phyloP scores from a whole-genome alignment of 2,113 vertebrate species.

The Ochotona princeps region DNA sequence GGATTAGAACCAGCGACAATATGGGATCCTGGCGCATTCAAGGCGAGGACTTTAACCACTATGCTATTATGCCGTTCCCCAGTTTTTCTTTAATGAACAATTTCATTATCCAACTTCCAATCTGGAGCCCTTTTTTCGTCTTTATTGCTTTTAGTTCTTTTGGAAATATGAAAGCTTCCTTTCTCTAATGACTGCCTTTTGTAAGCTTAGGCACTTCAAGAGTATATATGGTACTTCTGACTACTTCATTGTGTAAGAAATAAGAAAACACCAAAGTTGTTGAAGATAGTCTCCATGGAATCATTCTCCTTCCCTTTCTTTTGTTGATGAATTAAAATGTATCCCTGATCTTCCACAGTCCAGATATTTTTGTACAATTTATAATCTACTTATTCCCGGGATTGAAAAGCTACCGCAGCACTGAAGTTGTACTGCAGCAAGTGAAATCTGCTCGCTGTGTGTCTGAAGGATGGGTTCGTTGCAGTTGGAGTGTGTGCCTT shows the following conservation, averaged over 20 bases:
- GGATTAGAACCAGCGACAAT: no score
- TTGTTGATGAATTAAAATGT: neutral
- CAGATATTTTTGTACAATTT: neutral
- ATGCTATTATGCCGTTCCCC: no score
- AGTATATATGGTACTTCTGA: slow-evolving; percentile 31
- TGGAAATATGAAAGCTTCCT: neutral
- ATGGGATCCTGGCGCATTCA: no score
- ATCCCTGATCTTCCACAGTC: neutral
- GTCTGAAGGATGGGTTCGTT: neutral
- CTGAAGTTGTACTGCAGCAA: neutral
- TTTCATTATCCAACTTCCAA: slow-evolving; percentile 6
- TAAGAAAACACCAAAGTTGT: neutral
- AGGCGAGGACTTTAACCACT: no score
- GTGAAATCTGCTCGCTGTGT: neutral
- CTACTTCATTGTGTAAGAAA: neutral
- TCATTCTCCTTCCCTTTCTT: slow-evolving; percentile 5
- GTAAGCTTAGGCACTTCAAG: neutral
- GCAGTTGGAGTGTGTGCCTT: neutral
- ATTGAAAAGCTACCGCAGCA: neutral
- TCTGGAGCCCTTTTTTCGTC: neutral
- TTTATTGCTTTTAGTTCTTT: neutral
- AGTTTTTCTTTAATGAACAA: neutral
- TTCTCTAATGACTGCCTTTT: neutral
- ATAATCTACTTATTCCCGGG: neutral
- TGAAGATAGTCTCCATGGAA: neutral